Base-by-base conservation (phyloP, 2,888 invertebrate genomes). In the Acanthosepion pharaonis region DNA sequence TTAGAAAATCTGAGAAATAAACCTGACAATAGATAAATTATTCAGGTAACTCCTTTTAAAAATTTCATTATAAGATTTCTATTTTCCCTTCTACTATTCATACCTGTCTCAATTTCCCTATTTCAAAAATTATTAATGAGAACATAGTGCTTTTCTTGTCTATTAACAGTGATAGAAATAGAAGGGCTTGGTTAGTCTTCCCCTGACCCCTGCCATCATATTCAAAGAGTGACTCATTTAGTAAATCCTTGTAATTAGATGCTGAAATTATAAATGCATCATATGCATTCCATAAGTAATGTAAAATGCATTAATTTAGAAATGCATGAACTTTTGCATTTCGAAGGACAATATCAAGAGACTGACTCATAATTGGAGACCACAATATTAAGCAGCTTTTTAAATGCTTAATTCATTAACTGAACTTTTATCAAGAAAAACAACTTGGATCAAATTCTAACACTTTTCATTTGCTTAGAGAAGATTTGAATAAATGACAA, bases 171-270 rank as follows among this genome's bases (percentile, higher is more conserved):
- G 78, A n/a, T 78, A 33, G 78, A 78, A 78, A 78, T 33, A 78
- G 78, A 33, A 78, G 15, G n/a, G 4, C 78, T 78, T n/a, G 78
- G n/a, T 78, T 78, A n/a, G 9, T 78, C 23, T 78, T 78, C n/a
- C n/a, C 33, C 78, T 11, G 3, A 42, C 42, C 18, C 33, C 78
- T 11, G 42, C 2, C 42, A 23, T 1, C 78, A 5, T 15, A 78
- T 78, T n/a, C 18, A 78, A 78, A 78, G 78, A 78, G n/a, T 78
- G 78, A n/a, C 78, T 78, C 78, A n/a, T 78, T n/a, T 78, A 78
- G n/a, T n/a, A 78, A 78, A 78, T 15, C n/a, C 78, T 0, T 78
- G n/a, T 78, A 78, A 78, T 78, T 78, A 78, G n/a, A 78, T n/a
- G 18, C n/a, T 15, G n/a, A 33, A 78, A 78, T 78, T 78, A 78